Conservation (phyloP, 2,888 invertebrate species). For the Yponomeuta cagnagella region DNA sequence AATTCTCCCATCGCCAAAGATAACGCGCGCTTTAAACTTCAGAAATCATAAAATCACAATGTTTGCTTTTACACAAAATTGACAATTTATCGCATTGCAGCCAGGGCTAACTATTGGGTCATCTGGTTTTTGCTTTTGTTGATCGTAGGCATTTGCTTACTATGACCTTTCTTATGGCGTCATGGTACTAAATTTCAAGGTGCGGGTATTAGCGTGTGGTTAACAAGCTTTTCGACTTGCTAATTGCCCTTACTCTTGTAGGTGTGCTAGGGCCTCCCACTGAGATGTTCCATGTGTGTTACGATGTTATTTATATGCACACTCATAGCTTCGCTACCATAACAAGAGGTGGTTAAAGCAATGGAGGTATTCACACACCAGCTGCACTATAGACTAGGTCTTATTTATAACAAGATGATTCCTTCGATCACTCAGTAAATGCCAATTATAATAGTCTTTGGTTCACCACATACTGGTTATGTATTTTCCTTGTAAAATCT, state of each 20-base stretch:
- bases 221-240: not conserved
- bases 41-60: not conserved
- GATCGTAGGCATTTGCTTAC: not conserved
- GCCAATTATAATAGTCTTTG: too few species aligned
- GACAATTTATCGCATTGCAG: not conserved
- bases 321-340: not conserved
- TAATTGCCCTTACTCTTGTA: not conserved
- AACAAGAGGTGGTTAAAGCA: not conserved
- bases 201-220: not conserved
- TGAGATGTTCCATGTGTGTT: conserved; percentile 7
- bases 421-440: too few species aligned
- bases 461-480: too few species aligned
- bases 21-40: not conserved
- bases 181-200: not conserved
- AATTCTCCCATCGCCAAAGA: not conserved
- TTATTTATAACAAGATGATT: too few species aligned
- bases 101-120: not conserved
- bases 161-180: conserved; percentile 9
- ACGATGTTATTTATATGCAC: not conserved
- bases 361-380: too few species aligned
- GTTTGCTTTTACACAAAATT: not conserved
- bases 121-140: too few species aligned
- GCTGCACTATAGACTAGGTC: too few species aligned
- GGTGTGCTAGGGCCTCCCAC: conserved; percentile 3
- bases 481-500: too few species aligned